Percentiles rank a stretch among this genome's conserved stretches.
These are phyloP conservation scores for Villa cingulata DNA, from an alignment of 2,888 invertebrate genomes.

Conservation along the genomic window DNA sequence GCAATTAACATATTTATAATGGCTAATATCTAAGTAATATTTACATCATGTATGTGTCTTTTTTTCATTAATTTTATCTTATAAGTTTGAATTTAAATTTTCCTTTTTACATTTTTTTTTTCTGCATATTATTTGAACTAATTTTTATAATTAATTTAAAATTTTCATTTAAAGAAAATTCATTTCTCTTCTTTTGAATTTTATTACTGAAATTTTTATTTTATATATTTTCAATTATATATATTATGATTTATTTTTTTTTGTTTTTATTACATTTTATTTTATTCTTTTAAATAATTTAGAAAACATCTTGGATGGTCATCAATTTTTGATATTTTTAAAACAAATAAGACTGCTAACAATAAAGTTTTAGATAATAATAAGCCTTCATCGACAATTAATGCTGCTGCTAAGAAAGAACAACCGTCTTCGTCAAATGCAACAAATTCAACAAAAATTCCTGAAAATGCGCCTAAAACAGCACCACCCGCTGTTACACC, in stretches of 20 bases:
- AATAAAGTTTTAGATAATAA: slow-evolving; percentile 24
- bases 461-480: slow-evolving; percentile 4
- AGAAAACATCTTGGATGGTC: slow-evolving; percentile 36
- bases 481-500: not conserved
- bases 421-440: slow-evolving; percentile 6
- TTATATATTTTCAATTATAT: slow-evolving; percentile 8
- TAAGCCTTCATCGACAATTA: slow-evolving; percentile 7
- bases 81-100: no score
- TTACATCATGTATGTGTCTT: no score
- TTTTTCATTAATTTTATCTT: no score
- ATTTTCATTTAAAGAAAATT: no score
- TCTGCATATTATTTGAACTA: no score
- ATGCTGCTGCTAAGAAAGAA: not conserved
- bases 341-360: slow-evolving; percentile 22
- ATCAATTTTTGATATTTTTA: slow-evolving; percentile 29
- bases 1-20: no score
- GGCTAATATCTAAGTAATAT: no score
- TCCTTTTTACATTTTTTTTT: no score
- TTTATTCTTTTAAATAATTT: slow-evolving; percentile 17
- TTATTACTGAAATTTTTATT: not conserved
- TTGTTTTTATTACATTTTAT: slow-evolving; percentile 17
- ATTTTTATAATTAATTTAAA: no score
- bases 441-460: slow-evolving; percentile 9
- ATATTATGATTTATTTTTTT: slow-evolving; percentile 10
- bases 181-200: not conserved